Evolutionary conservation across 2,113 vertebrate species (phyloP), one percentile per base, ranked within the genome.

Genomic region (Eubucco bourcierii): DNA sequence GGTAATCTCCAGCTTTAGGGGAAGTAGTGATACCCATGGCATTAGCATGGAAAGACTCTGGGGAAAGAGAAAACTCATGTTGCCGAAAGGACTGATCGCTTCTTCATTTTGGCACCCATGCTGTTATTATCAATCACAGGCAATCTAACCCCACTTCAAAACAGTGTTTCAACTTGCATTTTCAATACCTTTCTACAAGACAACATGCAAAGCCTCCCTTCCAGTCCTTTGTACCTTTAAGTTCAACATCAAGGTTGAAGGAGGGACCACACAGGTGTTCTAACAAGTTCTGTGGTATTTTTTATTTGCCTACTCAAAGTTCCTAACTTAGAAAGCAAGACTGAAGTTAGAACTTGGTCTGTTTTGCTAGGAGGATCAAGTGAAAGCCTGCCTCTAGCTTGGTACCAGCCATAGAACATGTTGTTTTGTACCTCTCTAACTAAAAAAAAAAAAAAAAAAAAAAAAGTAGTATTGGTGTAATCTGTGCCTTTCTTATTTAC

Each of bases 301-400:
- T 3, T 0, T 3, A 34, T n/a, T 61, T 72, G n/a, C 34, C 34
- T 53, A 1, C 20, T 41, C 15, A n/a, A 71, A 58, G 14, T 28
- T 19, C 10, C 34, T 18, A 31, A 18, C 7, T 58, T 24, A 39
- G 47, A 21, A 50, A 67, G 46, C 7, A 58, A 53, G 39, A 20
- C 9, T 28, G 19, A 8, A 56, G 44, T 15, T 23, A 46, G 39
- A 81, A n/a, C 14, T 31, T 29, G 24, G 27, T 44, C 24, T 78
- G 5, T 44, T 65, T 21, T 52, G 33, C 70, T 28, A 63, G 24
- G n/a, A 76, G 37, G 44, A 68, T 4, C 12, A 18, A 19, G 17
- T 1, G 3, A 4, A 10, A 80, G 15, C 47, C 31, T 60, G 37
- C 14, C 34, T 60, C 27, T 10, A 34, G 71, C 34, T 55, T 28